Evolutionary conservation across 2,113 vertebrate genomes (phyloP).

Genomic region (Trinectes maculatus): DNA sequence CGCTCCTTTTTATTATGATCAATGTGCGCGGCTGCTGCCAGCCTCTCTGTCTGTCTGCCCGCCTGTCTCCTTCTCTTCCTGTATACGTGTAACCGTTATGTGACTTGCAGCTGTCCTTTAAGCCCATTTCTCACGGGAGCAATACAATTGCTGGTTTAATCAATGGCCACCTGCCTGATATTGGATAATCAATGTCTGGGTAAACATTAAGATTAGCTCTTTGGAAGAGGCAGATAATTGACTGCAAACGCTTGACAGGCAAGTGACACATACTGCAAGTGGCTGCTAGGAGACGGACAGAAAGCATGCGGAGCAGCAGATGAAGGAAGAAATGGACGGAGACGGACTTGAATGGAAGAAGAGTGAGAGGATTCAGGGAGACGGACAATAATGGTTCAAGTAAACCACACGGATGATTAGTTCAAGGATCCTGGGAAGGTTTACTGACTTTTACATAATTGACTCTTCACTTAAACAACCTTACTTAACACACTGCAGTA

Average conservation of each 20-base stretch:
- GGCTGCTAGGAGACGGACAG: slow-evolving; percentile 34
- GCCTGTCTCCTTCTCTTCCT: slow-evolving; percentile 26
- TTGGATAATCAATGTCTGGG: slow-evolving; percentile 62
- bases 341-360: slow-evolving; percentile 19
- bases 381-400: slow-evolving; percentile 8
- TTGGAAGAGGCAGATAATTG: slow-evolving; percentile 51
- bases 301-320: slow-evolving; percentile 29
- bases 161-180: slow-evolving; percentile 56
- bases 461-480: slow-evolving; percentile 32
- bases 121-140: slow-evolving; percentile 46
- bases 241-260: slow-evolving; percentile 47
- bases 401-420: slow-evolving; percentile 3
- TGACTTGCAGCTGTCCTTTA: slow-evolving; percentile 30
- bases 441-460: slow-evolving; percentile 34
- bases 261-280: slow-evolving; percentile 21
- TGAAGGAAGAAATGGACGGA: slow-evolving; percentile 20
- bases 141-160: slow-evolving; percentile 53
- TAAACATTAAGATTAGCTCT: slow-evolving; percentile 66
- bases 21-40: slow-evolving; percentile 46
- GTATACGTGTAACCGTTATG: slow-evolving; percentile 24
- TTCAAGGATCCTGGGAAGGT: slow-evolving; percentile 13
- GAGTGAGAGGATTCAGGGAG: slow-evolving; percentile 21
- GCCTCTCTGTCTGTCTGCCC: slow-evolving; percentile 17
- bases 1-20: slow-evolving; percentile 57
- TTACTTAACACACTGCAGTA: neutral